Base-by-base conservation (phyloP, 1,140 invertebrate genomes). In the Drosophila chauvacae region DNA sequence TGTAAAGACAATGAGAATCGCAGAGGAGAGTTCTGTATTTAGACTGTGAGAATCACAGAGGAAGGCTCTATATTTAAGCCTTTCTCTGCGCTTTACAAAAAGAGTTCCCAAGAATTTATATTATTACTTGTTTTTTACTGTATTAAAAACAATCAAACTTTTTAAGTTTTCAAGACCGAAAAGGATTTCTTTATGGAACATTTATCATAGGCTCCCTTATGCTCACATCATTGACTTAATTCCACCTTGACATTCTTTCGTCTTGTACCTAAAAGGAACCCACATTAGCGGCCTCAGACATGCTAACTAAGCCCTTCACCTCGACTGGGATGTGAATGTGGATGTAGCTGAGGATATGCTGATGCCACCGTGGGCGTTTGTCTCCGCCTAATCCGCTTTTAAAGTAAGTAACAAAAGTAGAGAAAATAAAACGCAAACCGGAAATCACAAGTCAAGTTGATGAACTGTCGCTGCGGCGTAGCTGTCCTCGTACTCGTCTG, bases 381-480 rank as follows among this genome's bases (percentile, higher is more conserved):
- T 87, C 80, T 73, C 64, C 53, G 84, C 85, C 85, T 88, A 88
- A 88, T 88, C 84, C 84, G 84, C 84, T 88, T 87, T 88, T 90
- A 84, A 81, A 84, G 80, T 71, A 81, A 85, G 81, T 83, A 87
- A 61, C 58, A 59, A 51, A 71, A 71, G 59, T 70, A 47, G 39
- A 69, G 57, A 74, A 45, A 55, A 61, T 59, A 68, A 60, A 70
- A 62, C 51, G 51, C 68, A 87, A 87, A 88, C 84, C 85, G 84
- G 84, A 88, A 88, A 88, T 88, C 84, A 88, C 84, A 88, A 88
- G 84, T 88, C 84, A 88, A 88, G 77, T 88, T 88, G 84, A 88
- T 88, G 84, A 88, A 90, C 84, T 88, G 84, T 87, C 84, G 65
- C 66, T 61, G 78, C 48, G 60, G 63, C 42, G 42, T 45, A 53